Evolutionary conservation across 2,797 vertebrate species (phyloP), one percentile per base, ranked within the genome.

Genomic region (Austrolebias charrua): DNA sequence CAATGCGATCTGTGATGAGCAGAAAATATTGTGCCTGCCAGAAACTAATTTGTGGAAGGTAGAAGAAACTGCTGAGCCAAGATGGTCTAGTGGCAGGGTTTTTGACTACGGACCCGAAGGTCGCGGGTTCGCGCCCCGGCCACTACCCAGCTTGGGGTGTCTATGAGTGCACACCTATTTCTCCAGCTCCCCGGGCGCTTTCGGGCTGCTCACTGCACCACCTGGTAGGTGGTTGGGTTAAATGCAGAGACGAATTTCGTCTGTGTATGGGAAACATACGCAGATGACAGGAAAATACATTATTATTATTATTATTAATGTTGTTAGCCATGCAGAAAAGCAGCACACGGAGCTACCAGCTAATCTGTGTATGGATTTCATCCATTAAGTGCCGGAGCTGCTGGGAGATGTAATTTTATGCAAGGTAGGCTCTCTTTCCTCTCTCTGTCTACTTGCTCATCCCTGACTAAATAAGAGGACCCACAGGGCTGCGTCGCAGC

Each of bases 401-500:
- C 73, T 55, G 11, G 64, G 69, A 75, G 67, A 81, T 58, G 71
- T 83, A 55, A 78, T 82, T 84, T 82, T 78, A 80, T 85, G 80
- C 68, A 71, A 78, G 70, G 70, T 83, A 78, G 71, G 14, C 58
- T 78, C 60, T 40, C 54, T 62, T 54, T 66, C 56, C 65, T 56
- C 53, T 45, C 31, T 60, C 75, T 66, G 64, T 80, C 66, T 85
- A 55, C 66, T 28, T 29, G 58, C 73, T 90, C 81, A 76, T 75
- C 76, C 73, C 77, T 82, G 81, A 86, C 73, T 83, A 79, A 79
- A 75, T 62, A 80, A 72, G 75, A 78, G 73, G 72, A 78, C 88
- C 86, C 83, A 15, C 55, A 79, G 83, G 84, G 69, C 72, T 80
- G 56, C 75, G 83, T 78, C 79, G 65, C 79, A 84, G 86, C 78